These are phyloP conservation scores for Sarcophaga variegata DNA, from an alignment of 2,888 invertebrate species.

Conservation along the genomic window DNA sequence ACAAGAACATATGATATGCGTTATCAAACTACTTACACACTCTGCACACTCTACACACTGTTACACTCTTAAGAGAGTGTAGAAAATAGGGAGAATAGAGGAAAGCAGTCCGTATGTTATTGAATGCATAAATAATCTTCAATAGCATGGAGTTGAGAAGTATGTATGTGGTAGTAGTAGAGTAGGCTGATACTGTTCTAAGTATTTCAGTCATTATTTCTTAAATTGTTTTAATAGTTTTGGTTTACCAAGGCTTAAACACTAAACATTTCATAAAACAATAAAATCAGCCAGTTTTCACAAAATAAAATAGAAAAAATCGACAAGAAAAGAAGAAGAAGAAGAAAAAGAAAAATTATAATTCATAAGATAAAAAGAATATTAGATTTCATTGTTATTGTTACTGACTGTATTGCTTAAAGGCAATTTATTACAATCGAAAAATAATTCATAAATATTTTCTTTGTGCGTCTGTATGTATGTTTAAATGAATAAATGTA, in stretches of 20 bases:
- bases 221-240: conserved; percentile 36
- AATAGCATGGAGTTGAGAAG: neutral
- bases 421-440: conserved; percentile 48
- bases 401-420: neutral
- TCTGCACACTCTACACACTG: too few species aligned
- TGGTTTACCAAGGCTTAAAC: conserved; percentile 32
- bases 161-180: neutral
- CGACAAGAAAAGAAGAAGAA: conserved; percentile 5
- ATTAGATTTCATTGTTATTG: too few species aligned
- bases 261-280: neutral
- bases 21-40: neutral
- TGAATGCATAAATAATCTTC: conserved; percentile 15
- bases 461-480: too few species aligned
- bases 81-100: too few species aligned
- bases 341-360: neutral
- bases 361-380: too few species aligned
- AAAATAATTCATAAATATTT: conserved; percentile 30
- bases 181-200: neutral
- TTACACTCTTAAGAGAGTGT: too few species aligned
- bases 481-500: too few species aligned
- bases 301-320: too few species aligned
- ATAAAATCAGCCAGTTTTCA: too few species aligned
- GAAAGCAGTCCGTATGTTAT: neutral
- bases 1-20: neutral
- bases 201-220: conserved; percentile 16